Evolutionary conservation across 2,888 invertebrate species (phyloP).

Genomic region (Lasioglossum pauxillum): DNA sequence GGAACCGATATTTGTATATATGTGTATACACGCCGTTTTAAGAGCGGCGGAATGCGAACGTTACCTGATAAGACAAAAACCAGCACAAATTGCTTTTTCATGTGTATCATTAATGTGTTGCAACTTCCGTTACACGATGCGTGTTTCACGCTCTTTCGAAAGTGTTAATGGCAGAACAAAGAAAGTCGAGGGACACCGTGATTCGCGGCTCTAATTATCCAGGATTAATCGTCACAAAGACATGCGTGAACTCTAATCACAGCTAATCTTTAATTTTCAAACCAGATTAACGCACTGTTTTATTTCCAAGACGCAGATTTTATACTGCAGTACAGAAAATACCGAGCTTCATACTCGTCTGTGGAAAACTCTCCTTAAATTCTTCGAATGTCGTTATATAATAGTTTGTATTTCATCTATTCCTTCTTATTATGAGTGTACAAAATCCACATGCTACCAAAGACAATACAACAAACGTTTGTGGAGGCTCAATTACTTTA

Average conservation of each 20-base stretch:
- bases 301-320: not conserved
- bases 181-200: constrained; percentile 1
- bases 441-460: no score
- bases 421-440: no score
- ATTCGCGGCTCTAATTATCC: not conserved
- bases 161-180: constrained; percentile 10
- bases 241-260: not conserved
- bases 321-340: not conserved
- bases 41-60: not conserved
- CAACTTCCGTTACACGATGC: constrained; percentile 36
- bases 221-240: not conserved
- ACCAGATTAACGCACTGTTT: not conserved
- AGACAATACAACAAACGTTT: no score
- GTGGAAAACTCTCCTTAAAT: not conserved
- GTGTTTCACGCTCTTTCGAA: constrained; percentile 8
- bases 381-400: no score
- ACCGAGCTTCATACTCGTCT: not conserved
- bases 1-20: not conserved
- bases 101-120: constrained; percentile 44
- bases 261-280: not conserved
- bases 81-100: constrained; percentile 50
- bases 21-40: constrained; percentile 3
- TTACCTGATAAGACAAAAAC: constrained; percentile 37
- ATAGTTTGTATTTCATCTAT: no score
- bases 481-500: no score